Base-by-base conservation (phyloP, 2,888 invertebrate species). In the Pterostichus madidus region DNA sequence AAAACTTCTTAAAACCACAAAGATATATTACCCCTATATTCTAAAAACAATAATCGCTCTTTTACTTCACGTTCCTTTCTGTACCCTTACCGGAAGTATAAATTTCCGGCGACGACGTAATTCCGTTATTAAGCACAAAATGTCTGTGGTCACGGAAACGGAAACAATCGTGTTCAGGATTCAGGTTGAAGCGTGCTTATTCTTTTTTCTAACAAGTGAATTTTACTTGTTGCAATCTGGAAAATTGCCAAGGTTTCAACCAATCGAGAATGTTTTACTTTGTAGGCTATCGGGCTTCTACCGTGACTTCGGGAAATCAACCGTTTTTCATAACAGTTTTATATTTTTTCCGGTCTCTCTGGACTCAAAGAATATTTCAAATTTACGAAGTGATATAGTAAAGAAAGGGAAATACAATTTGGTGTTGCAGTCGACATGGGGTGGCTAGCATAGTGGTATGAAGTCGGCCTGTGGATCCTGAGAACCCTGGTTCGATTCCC, bases 201-300 rank as follows among this genome's bases (percentile, higher is more conserved):
- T 59, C 59, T 59, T 59, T 31, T 59, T 59, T 39, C 39, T 39
- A 39, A 53, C 8, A 17, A 61, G 64, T 35, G 35, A 64, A 32
- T 39, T 32, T 8, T 64, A 64, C 64, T 64, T 64, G 64, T 64
- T 64, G 64, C 64, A 7, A 64, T n/a, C 64, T 64, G 64, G 64
- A 64, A 64, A 39, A 64, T 39, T 64, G 64, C 64, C 64, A 64
- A 35, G 13, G 13, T 64, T 32, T 64, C 8, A 56, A 56, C 6
- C 24, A 56, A 10, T 7, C 64, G 35, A 1, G 64, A n/a, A 32
- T 64, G 64, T 64, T 64, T 61, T n/a, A 61, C 31, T 61, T 61
- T 61, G 24, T 59, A 31, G 31, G 61, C 31, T 61, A 61, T 61
- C 61, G 61, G 31, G 11, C 24, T 24, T 24, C 24, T 11, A 31